Percentiles rank a stretch among this genome's conserved stretches.
These are phyloP conservation scores for Nephrotoma flavescens DNA, from an alignment of 2,888 invertebrate genomes.

Conservation along the genomic window DNA sequence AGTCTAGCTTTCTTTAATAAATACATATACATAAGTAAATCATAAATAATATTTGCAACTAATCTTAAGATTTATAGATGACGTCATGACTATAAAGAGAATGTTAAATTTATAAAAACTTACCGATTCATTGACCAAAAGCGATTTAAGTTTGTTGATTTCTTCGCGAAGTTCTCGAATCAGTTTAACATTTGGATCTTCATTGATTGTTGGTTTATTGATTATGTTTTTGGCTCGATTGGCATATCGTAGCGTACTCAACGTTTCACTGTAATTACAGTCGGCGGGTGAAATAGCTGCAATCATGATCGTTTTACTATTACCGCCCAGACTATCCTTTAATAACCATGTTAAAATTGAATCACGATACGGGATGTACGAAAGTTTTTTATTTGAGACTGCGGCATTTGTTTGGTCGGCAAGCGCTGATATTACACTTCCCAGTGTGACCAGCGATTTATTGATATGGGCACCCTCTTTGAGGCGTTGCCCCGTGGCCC, in stretches of 20 bases:
- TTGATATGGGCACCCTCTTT: conserved; percentile 86
- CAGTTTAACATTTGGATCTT: conserved; percentile 76
- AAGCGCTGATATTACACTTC: conserved; percentile 74
- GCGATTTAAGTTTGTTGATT: conserved; percentile 63
- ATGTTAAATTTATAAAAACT: conserved; percentile 17
- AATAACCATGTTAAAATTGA: conserved; percentile 79
- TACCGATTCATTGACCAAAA: conserved; percentile 54
- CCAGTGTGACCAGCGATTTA: conserved; percentile 75
- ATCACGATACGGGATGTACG: conserved; percentile 77
- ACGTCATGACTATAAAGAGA: background rate
- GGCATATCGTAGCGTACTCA: conserved; percentile 74
- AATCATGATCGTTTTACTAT: conserved; percentile 85
- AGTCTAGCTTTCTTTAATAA: background rate
- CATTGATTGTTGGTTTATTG: conserved; percentile 81
- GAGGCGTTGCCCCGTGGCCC: conserved; percentile 77
- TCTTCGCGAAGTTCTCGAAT: conserved; percentile 73
- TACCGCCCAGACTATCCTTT: conserved; percentile 78
- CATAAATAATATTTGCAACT: background rate
- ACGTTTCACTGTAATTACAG: conserved; percentile 75
- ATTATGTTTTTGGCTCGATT: conserved; percentile 84
- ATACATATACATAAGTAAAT: background rate
- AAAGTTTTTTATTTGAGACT: conserved; percentile 38
- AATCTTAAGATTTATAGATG: background rate
- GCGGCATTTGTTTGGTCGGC: conserved; percentile 45
- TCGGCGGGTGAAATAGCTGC: conserved; percentile 70